phyloP scores from a whole-genome alignment of 2,888 invertebrate genomes.

The Sylvicola fuscatus region DNA sequence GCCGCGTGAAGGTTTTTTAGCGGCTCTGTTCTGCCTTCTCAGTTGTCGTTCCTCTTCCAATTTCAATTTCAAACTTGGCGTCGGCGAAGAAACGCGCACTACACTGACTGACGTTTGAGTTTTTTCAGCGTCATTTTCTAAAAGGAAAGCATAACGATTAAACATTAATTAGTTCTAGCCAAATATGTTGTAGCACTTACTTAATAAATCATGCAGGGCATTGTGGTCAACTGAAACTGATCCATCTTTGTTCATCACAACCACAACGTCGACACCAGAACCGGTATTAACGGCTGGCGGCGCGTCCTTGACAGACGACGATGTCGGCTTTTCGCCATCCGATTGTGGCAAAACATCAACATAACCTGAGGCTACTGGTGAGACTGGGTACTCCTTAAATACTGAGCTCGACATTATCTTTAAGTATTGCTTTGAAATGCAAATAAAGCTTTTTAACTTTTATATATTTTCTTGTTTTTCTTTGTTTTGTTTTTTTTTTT shows the following conservation, averaged over 20 bases:
- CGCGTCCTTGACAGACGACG: no score
- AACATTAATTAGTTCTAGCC: not conserved
- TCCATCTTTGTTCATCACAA: constrained; percentile 75
- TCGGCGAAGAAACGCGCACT: constrained; percentile 30
- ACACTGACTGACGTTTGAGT: constrained; percentile 40
- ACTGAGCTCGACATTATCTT: constrained; percentile 21
- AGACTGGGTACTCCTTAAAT: constrained; percentile 17
- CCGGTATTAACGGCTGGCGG: no score
- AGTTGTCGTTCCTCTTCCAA: constrained; percentile 12
- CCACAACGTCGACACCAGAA: constrained; percentile 30
- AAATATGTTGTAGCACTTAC: constrained; percentile 28
- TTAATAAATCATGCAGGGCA: constrained; percentile 56
- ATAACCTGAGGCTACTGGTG: constrained; percentile 5
- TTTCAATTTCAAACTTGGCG: constrained; percentile 23
- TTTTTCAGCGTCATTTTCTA: constrained; percentile 9
- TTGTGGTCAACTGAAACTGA: constrained; percentile 62
- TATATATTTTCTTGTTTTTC: no score
- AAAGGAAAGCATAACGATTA: not conserved
- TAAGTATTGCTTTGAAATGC: no score
- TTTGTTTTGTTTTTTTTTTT: no score
- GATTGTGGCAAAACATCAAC: no score
- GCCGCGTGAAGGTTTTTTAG: constrained; percentile 12
- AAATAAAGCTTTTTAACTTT: no score
- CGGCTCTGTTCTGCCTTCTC: constrained; percentile 9
- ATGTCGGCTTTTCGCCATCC: no score